Evolutionary conservation across 1,140 invertebrate species (phyloP).

Genomic region (Eurosta solidaginis): DNA sequence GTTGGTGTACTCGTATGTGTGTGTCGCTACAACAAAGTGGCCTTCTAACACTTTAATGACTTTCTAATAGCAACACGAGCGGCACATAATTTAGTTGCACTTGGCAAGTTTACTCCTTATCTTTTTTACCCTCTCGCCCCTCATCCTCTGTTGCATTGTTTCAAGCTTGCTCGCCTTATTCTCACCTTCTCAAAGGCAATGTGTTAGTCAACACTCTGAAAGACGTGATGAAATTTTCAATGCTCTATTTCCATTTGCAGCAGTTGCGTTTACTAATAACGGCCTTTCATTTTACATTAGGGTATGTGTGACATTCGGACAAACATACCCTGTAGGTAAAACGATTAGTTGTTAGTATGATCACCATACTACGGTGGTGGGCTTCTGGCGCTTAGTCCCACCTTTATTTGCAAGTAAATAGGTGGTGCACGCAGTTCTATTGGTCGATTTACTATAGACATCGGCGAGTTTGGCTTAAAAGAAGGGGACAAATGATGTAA

Average conservation of each 20-base stretch:
- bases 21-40: constrained; percentile 13
- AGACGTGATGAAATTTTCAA: constrained; percentile 15
- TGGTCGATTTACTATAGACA: no score
- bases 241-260: background rate
- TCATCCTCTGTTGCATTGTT: no score
- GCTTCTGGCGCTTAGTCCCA: no score
- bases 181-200: background rate
- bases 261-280: background rate
- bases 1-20: background rate
- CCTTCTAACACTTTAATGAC: constrained; percentile 18
- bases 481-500: no score
- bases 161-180: no score
- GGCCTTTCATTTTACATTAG: background rate
- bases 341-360: no score
- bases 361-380: no score
- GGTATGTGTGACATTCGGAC: no score
- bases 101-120: background rate
- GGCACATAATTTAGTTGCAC: constrained; percentile 20
- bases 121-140: background rate
- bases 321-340: no score
- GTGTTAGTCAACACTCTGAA: constrained; percentile 1
- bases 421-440: background rate
- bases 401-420: background rate
- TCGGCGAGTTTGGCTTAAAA: no score
- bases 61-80: constrained; percentile 25